Percentiles rank a stretch among this genome's conserved stretches.
These are phyloP conservation scores for Polymixis flavicincta DNA, from an alignment of 2,888 invertebrate genomes.

Conservation along the genomic window DNA sequence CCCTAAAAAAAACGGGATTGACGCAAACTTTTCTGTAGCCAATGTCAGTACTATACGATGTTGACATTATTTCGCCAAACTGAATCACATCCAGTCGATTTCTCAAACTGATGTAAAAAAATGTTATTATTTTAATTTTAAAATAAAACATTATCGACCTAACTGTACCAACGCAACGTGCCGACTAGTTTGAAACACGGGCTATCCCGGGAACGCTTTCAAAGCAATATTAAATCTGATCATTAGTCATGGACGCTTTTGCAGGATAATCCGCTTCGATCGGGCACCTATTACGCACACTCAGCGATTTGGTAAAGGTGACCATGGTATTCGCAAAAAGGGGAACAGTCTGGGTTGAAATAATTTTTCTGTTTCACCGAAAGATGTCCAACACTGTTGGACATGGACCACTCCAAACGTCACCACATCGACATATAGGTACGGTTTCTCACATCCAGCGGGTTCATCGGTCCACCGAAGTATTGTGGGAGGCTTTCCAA, in stretches of 20 bases:
- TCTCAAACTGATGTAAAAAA: neutral
- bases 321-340: slow-evolving; percentile 30
- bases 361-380: neutral
- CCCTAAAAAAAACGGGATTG: neutral
- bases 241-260: slow-evolving; percentile 78
- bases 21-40: neutral
- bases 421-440: neutral
- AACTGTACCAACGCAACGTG: slow-evolving; percentile 45
- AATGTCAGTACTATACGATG: neutral
- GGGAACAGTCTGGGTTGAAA: neutral
- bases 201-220: slow-evolving; percentile 56
- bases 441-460: neutral
- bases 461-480: neutral
- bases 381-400: neutral
- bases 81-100: neutral
- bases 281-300: slow-evolving; percentile 68
- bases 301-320: slow-evolving; percentile 64
- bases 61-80: neutral
- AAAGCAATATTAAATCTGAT: slow-evolving; percentile 76
- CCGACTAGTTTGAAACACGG: slow-evolving; percentile 54
- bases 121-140: neutral
- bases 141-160: slow-evolving; percentile 8
- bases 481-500: neutral
- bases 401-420: neutral
- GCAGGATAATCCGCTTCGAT: slow-evolving; percentile 75